Percentiles rank a stretch among this genome's conserved stretches.
phyloP scores from a whole-genome alignment of 1,140 invertebrate species.

The Olivierus martensii region DNA sequence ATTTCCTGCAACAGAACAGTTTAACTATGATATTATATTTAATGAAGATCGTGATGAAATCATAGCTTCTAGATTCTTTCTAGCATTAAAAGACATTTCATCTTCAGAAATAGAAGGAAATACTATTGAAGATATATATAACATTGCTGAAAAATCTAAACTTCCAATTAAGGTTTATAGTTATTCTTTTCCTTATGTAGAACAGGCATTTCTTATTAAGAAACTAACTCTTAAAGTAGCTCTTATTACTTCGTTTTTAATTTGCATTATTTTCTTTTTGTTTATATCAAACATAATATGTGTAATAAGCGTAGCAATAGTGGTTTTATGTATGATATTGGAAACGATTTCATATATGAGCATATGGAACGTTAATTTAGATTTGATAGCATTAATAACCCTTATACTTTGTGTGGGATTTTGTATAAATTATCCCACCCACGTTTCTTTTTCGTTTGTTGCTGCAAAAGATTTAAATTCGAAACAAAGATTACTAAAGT shows the following conservation, averaged over 20 bases:
- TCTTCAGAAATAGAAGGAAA: constrained; percentile 80
- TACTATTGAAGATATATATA: constrained; percentile 63
- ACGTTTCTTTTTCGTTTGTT: constrained; percentile 70
- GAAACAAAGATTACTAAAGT: background rate
- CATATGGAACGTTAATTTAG: constrained; percentile 83
- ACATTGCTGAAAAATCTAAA: constrained; percentile 57
- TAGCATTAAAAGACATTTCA: constrained; percentile 76
- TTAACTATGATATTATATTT: constrained; percentile 69
- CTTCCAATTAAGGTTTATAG: constrained; percentile 43
- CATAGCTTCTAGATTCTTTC: constrained; percentile 64
- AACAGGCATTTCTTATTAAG: constrained; percentile 48
- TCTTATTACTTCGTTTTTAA: constrained; percentile 73
- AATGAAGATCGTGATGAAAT: constrained; percentile 58
- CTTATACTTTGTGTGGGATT: constrained; percentile 97
- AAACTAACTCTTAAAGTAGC: constrained; percentile 62
- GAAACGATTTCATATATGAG: constrained; percentile 96
- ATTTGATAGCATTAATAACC: constrained; percentile 96
- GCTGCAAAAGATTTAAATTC: background rate
- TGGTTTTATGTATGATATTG: constrained; percentile 84
- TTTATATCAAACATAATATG: constrained; percentile 90
- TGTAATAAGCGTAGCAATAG: constrained; percentile 85
- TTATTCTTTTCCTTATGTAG: constrained; percentile 64
- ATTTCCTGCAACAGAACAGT: constrained; percentile 37
- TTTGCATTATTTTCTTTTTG: constrained; percentile 89
- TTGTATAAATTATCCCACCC: constrained; percentile 91